A percentile compares a stretch with the other conserved stretches of the same genome.
These are phyloP conservation scores for Drosophila lacertosa DNA, from an alignment of 1,140 invertebrate species.

Conservation along the genomic window DNA sequence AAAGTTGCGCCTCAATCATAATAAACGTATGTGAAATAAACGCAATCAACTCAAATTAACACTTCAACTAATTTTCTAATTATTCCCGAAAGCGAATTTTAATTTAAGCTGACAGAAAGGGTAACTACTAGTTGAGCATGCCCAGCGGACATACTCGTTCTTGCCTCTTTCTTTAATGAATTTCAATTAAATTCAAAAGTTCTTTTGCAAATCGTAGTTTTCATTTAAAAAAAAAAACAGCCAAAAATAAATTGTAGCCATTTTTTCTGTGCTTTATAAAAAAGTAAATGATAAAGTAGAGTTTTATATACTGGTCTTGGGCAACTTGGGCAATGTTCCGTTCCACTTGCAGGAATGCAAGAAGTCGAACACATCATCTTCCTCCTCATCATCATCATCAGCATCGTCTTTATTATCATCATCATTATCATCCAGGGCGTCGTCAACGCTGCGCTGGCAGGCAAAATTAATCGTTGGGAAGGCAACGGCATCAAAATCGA, in stretches of 20 bases:
- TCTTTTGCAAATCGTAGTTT: too few relatives aligned
- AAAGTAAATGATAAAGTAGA: too few relatives aligned
- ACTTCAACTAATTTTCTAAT: neutral
- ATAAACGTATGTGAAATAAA: conserved; percentile 4
- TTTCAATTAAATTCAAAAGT: too few relatives aligned
- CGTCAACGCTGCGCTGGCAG: conserved; percentile 30
- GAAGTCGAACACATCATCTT: conserved; percentile 17
- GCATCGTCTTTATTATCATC: neutral
- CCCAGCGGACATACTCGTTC: too few relatives aligned
- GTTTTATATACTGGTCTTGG: neutral
- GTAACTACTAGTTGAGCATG: too few relatives aligned
- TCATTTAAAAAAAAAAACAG: too few relatives aligned
- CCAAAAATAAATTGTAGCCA: too few relatives aligned
- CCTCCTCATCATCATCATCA: conserved; percentile 5
- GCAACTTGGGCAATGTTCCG: conserved; percentile 6
- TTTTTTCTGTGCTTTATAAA: too few relatives aligned
- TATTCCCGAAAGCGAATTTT: neutral
- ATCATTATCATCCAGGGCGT: neutral
- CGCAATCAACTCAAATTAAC: neutral
- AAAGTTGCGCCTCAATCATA: conserved; percentile 14
- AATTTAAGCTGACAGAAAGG: neutral
- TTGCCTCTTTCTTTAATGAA: too few relatives aligned
- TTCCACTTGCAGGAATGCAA: conserved; percentile 12
- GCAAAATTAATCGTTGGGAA: conserved; percentile 43
- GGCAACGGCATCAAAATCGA: conserved; percentile 32